Evolutionary conservation across 2,888 invertebrate species (phyloP).

Genomic region (Griposia aprilina): DNA sequence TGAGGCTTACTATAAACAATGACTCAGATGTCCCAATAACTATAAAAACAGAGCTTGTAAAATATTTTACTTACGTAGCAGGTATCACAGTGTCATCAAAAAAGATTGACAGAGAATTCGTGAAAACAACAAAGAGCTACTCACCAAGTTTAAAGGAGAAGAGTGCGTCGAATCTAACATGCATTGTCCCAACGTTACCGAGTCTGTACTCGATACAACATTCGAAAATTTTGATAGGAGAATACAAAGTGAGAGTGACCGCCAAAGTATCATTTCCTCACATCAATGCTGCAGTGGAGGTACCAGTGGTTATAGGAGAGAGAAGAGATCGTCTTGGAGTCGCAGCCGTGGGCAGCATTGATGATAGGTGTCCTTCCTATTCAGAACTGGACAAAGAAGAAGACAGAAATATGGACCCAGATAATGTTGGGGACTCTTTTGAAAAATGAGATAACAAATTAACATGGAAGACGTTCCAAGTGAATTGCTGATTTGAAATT

Average conservation of each 20-base stretch:
- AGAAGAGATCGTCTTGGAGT: slow-evolving; percentile 4
- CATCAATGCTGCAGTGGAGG: slow-evolving; percentile 60
- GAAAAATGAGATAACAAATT: not conserved
- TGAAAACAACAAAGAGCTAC: slow-evolving; percentile 34
- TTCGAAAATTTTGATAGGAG: slow-evolving; percentile 62
- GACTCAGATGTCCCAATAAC: slow-evolving; percentile 33
- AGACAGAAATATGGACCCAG: not conserved
- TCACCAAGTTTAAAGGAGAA: slow-evolving; percentile 55
- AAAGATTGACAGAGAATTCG: slow-evolving; percentile 5
- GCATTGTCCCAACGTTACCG: slow-evolving; percentile 50
- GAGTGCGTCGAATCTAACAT: slow-evolving; percentile 47
- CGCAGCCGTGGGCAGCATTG: not conserved
- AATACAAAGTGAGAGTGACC: slow-evolving; percentile 67
- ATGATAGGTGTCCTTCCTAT: slow-evolving; percentile 4
- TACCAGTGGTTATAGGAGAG: slow-evolving; percentile 70
- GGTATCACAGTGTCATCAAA: not conserved
- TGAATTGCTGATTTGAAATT: not conserved
- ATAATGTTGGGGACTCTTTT: not conserved
- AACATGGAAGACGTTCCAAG: not conserved
- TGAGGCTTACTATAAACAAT: slow-evolving; percentile 45
- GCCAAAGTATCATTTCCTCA: slow-evolving; percentile 67
- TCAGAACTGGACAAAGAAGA: slow-evolving; percentile 4
- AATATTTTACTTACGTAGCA: slow-evolving; percentile 39
- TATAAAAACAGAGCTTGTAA: slow-evolving; percentile 45
- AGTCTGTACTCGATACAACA: slow-evolving; percentile 68